Evolutionary conservation across 1,140 invertebrate species (phyloP).

Genomic region (Capitella teleta): DNA sequence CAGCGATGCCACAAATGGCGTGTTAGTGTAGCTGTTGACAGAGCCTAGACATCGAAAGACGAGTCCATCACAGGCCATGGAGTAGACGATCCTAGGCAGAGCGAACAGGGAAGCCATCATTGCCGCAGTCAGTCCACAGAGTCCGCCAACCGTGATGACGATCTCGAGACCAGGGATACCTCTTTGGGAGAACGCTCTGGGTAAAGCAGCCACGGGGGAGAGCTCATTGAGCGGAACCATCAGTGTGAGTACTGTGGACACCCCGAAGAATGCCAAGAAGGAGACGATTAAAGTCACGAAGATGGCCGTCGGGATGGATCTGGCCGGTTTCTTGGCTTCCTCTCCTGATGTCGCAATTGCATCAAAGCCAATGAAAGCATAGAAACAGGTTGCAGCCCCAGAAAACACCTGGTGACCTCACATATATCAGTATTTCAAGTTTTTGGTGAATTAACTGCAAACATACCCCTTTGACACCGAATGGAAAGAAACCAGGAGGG

Average conservation of each 20-base stretch:
- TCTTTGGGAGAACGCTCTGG: constrained; percentile 81
- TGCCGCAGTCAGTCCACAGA: constrained; percentile 65
- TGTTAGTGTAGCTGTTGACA: constrained; percentile 9
- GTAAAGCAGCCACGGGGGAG: constrained; percentile 67
- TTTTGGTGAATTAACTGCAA: not conserved
- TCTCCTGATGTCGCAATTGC: constrained; percentile 84
- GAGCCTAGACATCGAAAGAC: constrained; percentile 61
- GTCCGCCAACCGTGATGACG: constrained; percentile 72
- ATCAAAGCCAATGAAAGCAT: constrained; percentile 93
- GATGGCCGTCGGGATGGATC: constrained; percentile 16
- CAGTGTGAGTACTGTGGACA: constrained; percentile 15
- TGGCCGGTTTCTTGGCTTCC: constrained; percentile 18
- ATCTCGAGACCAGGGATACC: constrained; percentile 67
- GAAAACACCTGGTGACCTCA: constrained; percentile 46
- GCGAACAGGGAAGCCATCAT: constrained; percentile 93
- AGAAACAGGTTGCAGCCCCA: constrained; percentile 90
- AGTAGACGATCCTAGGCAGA: constrained; percentile 88
- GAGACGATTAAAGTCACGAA: constrained; percentile 16
- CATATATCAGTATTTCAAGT: not conserved
- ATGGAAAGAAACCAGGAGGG: constrained; percentile 36
- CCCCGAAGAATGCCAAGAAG: constrained; percentile 13
- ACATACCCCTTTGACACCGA: constrained; percentile 30
- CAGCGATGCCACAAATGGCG: constrained; percentile 67
- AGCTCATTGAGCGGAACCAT: constrained; percentile 38
- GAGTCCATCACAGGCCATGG: constrained; percentile 40